Percentiles rank a stretch among this genome's conserved stretches.
phyloP scores from a whole-genome alignment of 1,140 invertebrate genomes.

The Drosophila paulistorum region DNA sequence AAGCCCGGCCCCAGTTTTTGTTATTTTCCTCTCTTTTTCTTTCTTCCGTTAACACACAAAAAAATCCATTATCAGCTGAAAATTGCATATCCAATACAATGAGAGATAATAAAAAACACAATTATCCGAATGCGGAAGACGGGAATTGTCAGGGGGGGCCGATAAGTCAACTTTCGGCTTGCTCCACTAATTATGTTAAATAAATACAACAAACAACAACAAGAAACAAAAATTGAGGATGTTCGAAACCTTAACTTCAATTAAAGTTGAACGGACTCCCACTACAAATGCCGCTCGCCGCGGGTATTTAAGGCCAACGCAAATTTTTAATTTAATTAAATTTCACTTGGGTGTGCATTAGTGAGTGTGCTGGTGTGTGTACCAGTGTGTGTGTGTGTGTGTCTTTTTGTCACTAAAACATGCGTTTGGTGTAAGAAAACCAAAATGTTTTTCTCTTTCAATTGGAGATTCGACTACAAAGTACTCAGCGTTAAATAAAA shows the following conservation, averaged over 20 bases:
- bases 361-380: not conserved
- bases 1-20: constrained; percentile 36
- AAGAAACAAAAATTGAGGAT: constrained; percentile 18
- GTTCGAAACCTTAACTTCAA: constrained; percentile 13
- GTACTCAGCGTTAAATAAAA: not conserved
- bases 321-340: constrained; percentile 61
- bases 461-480: not conserved
- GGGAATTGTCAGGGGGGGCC: constrained; percentile 36
- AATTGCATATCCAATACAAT: constrained; percentile 67
- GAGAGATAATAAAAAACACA: not conserved
- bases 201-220: constrained; percentile 6
- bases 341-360: constrained; percentile 23
- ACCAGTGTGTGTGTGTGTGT: not conserved
- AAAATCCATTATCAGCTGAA: constrained; percentile 58
- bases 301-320: constrained; percentile 36
- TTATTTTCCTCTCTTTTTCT: constrained; percentile 25
- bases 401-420: not conserved
- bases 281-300: constrained; percentile 11
- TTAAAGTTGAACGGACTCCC: constrained; percentile 46
- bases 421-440: constrained; percentile 1
- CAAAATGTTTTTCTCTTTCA: not conserved
- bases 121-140: constrained; percentile 46
- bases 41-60: constrained; percentile 39
- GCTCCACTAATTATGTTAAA: constrained; percentile 33
- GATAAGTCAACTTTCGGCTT: constrained; percentile 28